Conservation (phyloP, 1,140 invertebrate genomes). For the Drosophila tropicalis region DNA sequence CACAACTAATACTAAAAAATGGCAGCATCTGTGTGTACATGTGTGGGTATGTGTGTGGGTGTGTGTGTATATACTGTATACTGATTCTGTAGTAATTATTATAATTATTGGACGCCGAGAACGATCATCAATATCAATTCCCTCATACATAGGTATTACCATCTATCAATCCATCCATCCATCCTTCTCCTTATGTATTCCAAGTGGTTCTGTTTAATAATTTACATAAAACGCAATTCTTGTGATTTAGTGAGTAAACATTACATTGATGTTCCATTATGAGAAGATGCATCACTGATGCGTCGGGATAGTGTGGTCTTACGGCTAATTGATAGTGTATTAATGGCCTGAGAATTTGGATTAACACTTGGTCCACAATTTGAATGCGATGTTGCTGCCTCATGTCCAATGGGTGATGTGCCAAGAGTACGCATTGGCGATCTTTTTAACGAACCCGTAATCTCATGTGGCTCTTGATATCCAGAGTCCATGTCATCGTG, state of each 20-base stretch:
- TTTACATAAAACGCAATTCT: conserved; percentile 54
- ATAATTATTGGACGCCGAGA: conserved; percentile 8
- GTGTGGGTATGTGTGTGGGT: too few species aligned
- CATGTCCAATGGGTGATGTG: conserved; percentile 91
- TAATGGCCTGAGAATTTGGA: conserved; percentile 46
- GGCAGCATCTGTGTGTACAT: background rate
- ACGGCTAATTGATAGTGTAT: conserved; percentile 82
- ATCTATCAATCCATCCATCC: background rate
- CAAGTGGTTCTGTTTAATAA: conserved; percentile 28
- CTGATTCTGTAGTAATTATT: conserved; percentile 9
- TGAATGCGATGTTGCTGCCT: conserved; percentile 90
- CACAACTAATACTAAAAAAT: conserved; percentile 18
- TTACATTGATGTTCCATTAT: conserved; percentile 81
- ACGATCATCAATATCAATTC: background rate
- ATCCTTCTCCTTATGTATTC: background rate
- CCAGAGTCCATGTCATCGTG: conserved; percentile 86
- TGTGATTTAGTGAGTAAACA: conserved; percentile 16
- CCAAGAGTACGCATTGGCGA: conserved; percentile 85
- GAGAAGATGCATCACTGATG: conserved; percentile 86
- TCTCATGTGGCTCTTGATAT: conserved; percentile 83
- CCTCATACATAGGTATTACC: background rate
- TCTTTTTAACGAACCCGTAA: conserved; percentile 84
- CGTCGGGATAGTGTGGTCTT: conserved; percentile 86
- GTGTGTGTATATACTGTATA: background rate
- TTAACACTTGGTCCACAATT: conserved; percentile 60